A percentile compares a stretch with the other conserved stretches of the same genome.
Evolutionary conservation across 1,140 invertebrate genomes (phyloP).

Genomic region (Pteromalus puparum): DNA sequence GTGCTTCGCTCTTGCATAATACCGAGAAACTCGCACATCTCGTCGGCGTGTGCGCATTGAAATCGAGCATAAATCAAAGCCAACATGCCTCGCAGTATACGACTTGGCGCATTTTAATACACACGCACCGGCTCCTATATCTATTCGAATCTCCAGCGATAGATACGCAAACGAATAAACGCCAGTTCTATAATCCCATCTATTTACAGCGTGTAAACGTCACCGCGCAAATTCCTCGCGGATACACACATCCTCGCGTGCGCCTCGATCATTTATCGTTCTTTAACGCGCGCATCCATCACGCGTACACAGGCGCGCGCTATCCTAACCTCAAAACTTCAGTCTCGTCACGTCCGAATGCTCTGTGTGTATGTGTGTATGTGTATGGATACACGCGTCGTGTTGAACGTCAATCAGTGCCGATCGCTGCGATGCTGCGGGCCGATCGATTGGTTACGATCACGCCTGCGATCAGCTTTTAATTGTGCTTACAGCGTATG

Average conservation of each 20-base stretch:
- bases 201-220: constrained; percentile 1
- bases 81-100: background rate
- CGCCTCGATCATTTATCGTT: constrained; percentile 9
- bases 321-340: constrained; percentile 13
- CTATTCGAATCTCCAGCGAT: background rate
- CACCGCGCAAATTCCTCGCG: constrained; percentile 1
- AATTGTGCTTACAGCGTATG: too few relatives aligned
- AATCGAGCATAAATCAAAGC: background rate
- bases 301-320: background rate
- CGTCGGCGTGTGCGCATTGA: background rate
- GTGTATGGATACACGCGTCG: background rate
- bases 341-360: background rate
- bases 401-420: constrained; percentile 2
- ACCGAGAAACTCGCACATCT: background rate
- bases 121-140: background rate
- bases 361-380: background rate
- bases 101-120: background rate
- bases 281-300: background rate
- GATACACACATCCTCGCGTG: background rate
- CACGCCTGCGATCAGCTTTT: too few relatives aligned
- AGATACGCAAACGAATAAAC: background rate
- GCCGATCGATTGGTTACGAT: too few relatives aligned
- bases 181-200: background rate
- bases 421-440: background rate
- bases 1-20: background rate